A percentile compares a stretch with the other conserved stretches of the same genome.
phyloP scores from a whole-genome alignment of 2,888 invertebrate species.

The Agrilus mali region DNA sequence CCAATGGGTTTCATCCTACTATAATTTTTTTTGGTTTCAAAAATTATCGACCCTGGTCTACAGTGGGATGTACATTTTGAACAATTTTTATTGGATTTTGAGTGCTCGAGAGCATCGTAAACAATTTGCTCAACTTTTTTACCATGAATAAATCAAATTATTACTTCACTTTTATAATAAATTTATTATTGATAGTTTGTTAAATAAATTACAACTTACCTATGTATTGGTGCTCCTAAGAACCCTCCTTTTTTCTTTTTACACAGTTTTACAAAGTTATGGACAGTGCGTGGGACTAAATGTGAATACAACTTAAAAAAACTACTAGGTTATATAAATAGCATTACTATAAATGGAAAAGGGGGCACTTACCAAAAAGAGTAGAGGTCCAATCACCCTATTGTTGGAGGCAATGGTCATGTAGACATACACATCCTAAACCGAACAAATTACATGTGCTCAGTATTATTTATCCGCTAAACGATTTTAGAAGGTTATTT shows the following conservation, averaged over 20 bases:
- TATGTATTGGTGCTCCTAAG: slow-evolving; percentile 45
- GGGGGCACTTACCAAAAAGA: slow-evolving; percentile 41
- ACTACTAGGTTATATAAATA: slow-evolving; percentile 2
- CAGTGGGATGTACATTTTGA: too few species aligned
- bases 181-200: too few species aligned
- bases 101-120: too few species aligned
- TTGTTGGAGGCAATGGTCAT: slow-evolving; percentile 40
- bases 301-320: slow-evolving; percentile 43
- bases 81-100: not conserved
- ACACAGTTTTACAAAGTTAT: slow-evolving; percentile 45
- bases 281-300: slow-evolving; percentile 43
- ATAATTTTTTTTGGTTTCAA: too few species aligned
- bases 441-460: slow-evolving; percentile 13
- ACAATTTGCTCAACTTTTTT: too few species aligned
- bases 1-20: too few species aligned
- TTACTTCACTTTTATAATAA: too few species aligned
- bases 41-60: too few species aligned
- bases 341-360: not conserved
- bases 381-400: slow-evolving; percentile 37
- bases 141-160: too few species aligned
- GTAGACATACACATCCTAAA: slow-evolving; percentile 44
- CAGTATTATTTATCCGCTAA: too few species aligned
- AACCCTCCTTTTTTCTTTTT: slow-evolving; percentile 36
- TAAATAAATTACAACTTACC: too few species aligned
- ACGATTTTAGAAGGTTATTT: too few species aligned